Percentiles rank a stretch among this genome's conserved stretches.
These are phyloP conservation scores for Gymnocypris eckloni DNA, from an alignment of 2,797 vertebrate genomes.

Conservation along the genomic window DNA sequence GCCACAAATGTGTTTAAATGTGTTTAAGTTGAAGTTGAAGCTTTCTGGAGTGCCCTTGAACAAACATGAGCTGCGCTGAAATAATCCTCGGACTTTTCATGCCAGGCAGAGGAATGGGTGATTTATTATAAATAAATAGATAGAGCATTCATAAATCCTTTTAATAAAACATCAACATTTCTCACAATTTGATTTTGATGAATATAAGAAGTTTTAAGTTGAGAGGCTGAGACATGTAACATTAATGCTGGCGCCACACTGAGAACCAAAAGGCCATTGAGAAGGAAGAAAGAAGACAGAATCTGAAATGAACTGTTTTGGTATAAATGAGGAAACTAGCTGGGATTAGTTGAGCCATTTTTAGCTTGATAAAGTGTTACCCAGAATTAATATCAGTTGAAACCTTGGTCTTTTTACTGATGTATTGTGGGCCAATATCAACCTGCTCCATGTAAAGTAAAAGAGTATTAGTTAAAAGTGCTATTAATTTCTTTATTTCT, in stretches of 20 bases:
- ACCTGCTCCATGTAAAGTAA: background rate
- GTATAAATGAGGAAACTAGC: slow-evolving; percentile 6
- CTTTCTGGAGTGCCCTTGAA: slow-evolving; percentile 27
- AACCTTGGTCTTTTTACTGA: background rate
- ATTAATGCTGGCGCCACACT: slow-evolving; percentile 35
- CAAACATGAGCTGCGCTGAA: slow-evolving; percentile 26
- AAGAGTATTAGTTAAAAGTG: background rate
- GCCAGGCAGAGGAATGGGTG: slow-evolving; percentile 12
- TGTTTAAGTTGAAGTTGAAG: no score
- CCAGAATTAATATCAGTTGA: background rate
- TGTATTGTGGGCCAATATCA: background rate
- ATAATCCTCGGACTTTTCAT: slow-evolving; percentile 25
- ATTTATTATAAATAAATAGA: slow-evolving; percentile 30
- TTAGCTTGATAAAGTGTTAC: background rate
- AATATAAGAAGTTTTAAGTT: slow-evolving; percentile 44
- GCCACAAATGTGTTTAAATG: slow-evolving; percentile 22
- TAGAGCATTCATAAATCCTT: background rate
- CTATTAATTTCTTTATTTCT: background rate
- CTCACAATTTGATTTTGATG: slow-evolving; percentile 43
- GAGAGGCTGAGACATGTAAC: slow-evolving; percentile 52
- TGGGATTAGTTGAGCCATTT: background rate
- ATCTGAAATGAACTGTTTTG: slow-evolving; percentile 47
- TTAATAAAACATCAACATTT: slow-evolving; percentile 51
- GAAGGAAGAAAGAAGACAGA: slow-evolving; percentile 40
- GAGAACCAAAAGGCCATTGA: slow-evolving; percentile 43